Base-by-base conservation (phyloP, 1,140 invertebrate species). In the Drosophila pseudoobscura region DNA sequence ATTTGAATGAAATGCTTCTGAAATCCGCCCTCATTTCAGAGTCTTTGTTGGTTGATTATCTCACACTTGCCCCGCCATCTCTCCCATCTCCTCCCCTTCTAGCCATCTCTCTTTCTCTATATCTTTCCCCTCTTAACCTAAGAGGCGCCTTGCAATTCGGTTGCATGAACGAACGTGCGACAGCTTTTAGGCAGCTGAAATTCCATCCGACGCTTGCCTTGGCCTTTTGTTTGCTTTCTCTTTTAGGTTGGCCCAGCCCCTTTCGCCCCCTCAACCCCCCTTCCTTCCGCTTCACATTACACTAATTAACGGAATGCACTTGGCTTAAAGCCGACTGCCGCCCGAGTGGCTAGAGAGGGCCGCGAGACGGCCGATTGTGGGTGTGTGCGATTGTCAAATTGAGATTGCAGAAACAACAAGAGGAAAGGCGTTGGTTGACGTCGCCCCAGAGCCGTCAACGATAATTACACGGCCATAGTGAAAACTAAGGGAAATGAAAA, bases 281-380 rank as follows among this genome's bases (percentile, higher is more conserved):
- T 9, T 31, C 46, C 17, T 39, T 26, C 56, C 47, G 47, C 57
- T 13, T 75, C 46, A 58, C 59, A 71, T 83, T 87, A 87, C 78
- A 88, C 84, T 88, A 88, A 88, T 88, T 88, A 88, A 89, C 84
- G 79, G 79, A 88, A 88, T 88, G 83, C 84, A 88, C 75, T 88
- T 83, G 78, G 70, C 83, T 50, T 41, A 44, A 58, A 41, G 29
- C 43, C 29, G 53, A 46, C 22, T 17, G 15, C 39, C 41, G 26
- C 17, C 47, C 29, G 15, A 45, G 39, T 44, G 22, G 43, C 20
- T 22, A 3, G 47, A 15, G 13, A 7, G 45, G 13, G 20, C 3
- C n/a, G 17, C 6, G 43, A n/a, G 43, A 15, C 24, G 52, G 39
- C 41, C 56, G n/a, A 24, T 55, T 65, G 66, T 75, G 54, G 64